These are phyloP conservation scores for Chesias legatella DNA, from an alignment of 2,888 invertebrate species.

Conservation along the genomic window DNA sequence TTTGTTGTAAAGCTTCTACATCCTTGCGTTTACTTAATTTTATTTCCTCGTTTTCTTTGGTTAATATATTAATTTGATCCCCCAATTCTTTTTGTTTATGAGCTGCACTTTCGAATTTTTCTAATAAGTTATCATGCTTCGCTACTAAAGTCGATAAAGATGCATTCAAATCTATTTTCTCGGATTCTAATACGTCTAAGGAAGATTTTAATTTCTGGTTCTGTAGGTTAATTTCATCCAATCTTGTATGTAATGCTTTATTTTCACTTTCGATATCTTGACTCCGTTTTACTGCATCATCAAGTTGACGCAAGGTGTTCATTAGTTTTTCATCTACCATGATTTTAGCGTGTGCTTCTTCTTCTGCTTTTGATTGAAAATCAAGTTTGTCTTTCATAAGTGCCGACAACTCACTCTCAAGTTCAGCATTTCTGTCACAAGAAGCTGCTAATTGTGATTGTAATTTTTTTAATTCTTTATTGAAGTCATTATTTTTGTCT, in stretches of 20 bases:
- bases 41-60: slow-evolving; percentile 8
- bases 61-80: slow-evolving; percentile 1
- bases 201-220: slow-evolving; percentile 3
- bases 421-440: slow-evolving; percentile 3
- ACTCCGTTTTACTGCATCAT: slow-evolving; percentile 17
- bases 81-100: slow-evolving; percentile 7
- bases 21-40: slow-evolving; percentile 1
- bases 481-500: slow-evolving; percentile 13
- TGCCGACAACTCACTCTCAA: slow-evolving; percentile 3
- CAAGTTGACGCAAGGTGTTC: background rate
- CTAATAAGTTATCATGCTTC: slow-evolving; percentile 1
- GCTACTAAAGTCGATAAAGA: slow-evolving; percentile 8
- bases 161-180: slow-evolving; percentile 5
- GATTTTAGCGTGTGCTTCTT: slow-evolving; percentile 1
- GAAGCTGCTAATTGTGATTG: slow-evolving; percentile 9
- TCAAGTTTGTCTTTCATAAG: background rate
- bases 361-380: background rate
- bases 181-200: slow-evolving; percentile 2
- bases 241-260: slow-evolving; percentile 13
- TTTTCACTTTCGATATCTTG: slow-evolving; percentile 25
- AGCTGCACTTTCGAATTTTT: slow-evolving; percentile 7
- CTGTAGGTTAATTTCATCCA: slow-evolving; percentile 11
- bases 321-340: background rate
- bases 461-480: slow-evolving; percentile 6
- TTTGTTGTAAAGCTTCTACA: slow-evolving; percentile 7